Base-by-base conservation (phyloP, 2,888 invertebrate genomes). In the Aplocera efformata region DNA sequence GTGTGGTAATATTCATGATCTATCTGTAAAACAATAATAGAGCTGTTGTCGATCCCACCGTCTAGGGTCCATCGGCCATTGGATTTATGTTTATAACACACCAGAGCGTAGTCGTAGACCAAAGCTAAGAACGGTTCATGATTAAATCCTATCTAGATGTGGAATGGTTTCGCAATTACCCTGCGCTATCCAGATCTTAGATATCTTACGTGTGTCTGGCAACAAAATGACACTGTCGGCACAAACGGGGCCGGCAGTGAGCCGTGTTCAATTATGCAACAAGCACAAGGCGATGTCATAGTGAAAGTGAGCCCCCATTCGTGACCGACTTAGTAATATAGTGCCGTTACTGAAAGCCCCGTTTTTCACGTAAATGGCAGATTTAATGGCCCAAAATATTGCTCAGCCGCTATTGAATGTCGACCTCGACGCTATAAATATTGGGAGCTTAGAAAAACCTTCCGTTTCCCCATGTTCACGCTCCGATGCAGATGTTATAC, bases 221-320 rank as follows among this genome's bases (percentile, higher is more conserved):
- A 33, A 41, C 34, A 35, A 35, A 38, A 25, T 42, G 28, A 27
- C 28, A 38, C 33, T 33, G 5, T 24, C 7, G 27, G 9, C 8
- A 29, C 32, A 37, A 50, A 38, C 41, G 50, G 24, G 44, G 41
- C 30, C 47, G 39, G 34, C 41, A 30, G 25, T 29, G 36, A 28
- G 34, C 40, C 26, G 43, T 22, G 33, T 33, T 48, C 40, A 38
- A 53, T 63, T 51, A 63, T 58, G 59, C 58, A 63, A 59, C 52
- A 42, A 33, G 32, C 29, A 30, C 23, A 10, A 32, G 0, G 37
- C 40, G 24, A 43, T 46, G 50, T 59, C 58, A 62, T 58, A 69
- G 71, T 63, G 70, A 68, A 71, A 73, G 72, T 63, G 31, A 53
- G 46, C 30, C 48, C 42, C 48, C 36, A 50, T 45, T 60, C 55